phyloP scores from a whole-genome alignment of 2,113 vertebrate genomes.

The Tychaedon coryphoeus region DNA sequence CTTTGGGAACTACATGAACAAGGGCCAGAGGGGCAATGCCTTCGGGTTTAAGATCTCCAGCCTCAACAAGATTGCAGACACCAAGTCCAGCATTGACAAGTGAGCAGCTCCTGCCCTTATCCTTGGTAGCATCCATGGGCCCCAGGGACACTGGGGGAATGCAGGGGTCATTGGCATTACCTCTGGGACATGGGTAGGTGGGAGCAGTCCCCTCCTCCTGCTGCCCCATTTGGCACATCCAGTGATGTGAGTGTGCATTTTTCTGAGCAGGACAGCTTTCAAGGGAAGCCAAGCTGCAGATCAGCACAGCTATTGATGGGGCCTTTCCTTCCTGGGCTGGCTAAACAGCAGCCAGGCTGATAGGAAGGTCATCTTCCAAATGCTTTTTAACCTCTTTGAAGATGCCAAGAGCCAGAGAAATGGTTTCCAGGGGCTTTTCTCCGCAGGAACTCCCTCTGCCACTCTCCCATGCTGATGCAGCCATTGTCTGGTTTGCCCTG shows the following conservation, averaged over 20 bases:
- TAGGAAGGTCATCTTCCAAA: neutral
- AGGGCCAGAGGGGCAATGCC: slow-evolving; percentile 95
- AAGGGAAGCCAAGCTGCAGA: neutral
- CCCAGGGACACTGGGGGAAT: neutral
- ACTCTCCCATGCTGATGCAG: neutral
- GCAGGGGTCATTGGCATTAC: neutral
- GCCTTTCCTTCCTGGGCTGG: neutral
- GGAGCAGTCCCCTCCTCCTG: neutral
- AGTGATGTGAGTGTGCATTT: neutral
- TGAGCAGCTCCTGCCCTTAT: slow-evolving; percentile 66
- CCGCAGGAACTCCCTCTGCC: neutral
- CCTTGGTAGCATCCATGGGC: rapidly evolving
- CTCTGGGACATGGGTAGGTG: neutral
- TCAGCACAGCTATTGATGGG: neutral
- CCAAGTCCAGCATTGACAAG: slow-evolving; percentile 99
- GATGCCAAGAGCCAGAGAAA: neutral
- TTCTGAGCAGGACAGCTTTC: neutral
- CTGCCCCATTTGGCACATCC: neutral
- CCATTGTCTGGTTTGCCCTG: neutral
- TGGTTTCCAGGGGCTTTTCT: neutral
- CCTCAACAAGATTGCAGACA: slow-evolving; percentile 98
- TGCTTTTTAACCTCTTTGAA: neutral
- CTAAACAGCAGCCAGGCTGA: neutral
- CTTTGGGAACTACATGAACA: slow-evolving; percentile 99
- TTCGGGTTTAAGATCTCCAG: slow-evolving; percentile 97